phyloP scores from a whole-genome alignment of 2,888 invertebrate species.

The Hirtodrosophila duncani region DNA sequence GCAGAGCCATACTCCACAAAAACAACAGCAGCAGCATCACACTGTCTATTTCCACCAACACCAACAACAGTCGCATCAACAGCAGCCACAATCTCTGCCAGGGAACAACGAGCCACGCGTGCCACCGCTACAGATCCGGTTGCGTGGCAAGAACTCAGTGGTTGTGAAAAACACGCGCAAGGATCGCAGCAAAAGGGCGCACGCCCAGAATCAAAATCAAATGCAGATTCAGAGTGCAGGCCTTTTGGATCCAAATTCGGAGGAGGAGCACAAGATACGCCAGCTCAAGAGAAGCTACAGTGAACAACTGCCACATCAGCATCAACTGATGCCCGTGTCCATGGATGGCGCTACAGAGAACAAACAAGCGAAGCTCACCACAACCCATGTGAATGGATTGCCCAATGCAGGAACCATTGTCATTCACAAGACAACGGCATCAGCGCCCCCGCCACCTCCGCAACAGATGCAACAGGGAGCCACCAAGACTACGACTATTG shows the following conservation, averaged over 20 bases:
- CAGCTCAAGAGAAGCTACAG: slow-evolving; percentile 59
- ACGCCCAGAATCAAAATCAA: slow-evolving; percentile 16
- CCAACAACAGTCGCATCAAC: slow-evolving; percentile 18
- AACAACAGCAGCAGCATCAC: slow-evolving; percentile 18
- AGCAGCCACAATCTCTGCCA: slow-evolving; percentile 21
- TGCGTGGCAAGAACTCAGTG: slow-evolving; percentile 87
- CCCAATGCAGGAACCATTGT: slow-evolving; percentile 42
- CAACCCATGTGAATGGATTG: slow-evolving; percentile 53
- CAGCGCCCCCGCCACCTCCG: slow-evolving; percentile 12
- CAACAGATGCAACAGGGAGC: slow-evolving; percentile 30
- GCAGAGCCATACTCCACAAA: slow-evolving; percentile 17
- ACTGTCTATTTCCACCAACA: slow-evolving; percentile 41
- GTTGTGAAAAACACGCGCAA: slow-evolving; percentile 89
- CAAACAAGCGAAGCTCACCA: slow-evolving; percentile 56
- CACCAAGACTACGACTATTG: slow-evolving; percentile 56
- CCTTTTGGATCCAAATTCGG: slow-evolving; percentile 7
- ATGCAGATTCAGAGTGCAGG: slow-evolving; percentile 42
- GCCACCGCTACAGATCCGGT: slow-evolving; percentile 92
- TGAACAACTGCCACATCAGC: slow-evolving; percentile 44
- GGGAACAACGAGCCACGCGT: slow-evolving; percentile 86
- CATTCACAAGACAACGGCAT: slow-evolving; percentile 43
- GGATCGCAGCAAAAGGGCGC: slow-evolving; percentile 80
- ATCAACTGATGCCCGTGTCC: slow-evolving; percentile 14
- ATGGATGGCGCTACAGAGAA: slow-evolving; percentile 36
- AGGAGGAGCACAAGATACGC: slow-evolving; percentile 71